Conservation (phyloP, 2,797 vertebrate species). For the Xyrichtys novacula region DNA sequence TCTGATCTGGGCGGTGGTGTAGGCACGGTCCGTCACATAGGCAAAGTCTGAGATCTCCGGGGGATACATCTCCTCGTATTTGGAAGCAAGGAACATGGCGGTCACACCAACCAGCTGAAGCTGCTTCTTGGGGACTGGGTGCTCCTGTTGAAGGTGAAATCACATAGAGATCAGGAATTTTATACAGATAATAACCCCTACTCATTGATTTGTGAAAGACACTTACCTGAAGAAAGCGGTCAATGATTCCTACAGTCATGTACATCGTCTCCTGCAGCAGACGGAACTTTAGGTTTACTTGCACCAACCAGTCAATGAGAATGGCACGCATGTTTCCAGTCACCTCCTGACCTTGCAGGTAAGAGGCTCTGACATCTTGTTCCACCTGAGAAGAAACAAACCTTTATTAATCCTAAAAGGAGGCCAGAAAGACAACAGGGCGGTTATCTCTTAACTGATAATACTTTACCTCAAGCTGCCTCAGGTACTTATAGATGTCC, state of each 20-base stretch:
- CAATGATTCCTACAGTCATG: slow-evolving; percentile 89
- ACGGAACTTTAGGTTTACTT: slow-evolving; percentile 88
- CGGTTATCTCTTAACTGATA: too few relatives aligned
- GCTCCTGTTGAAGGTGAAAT: slow-evolving; percentile 69
- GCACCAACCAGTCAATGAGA: slow-evolving; percentile 91
- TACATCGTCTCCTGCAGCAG: slow-evolving; percentile 92
- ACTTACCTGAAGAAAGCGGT: slow-evolving; percentile 90
- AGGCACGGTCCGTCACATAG: slow-evolving; percentile 84
- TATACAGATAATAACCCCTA: too few relatives aligned
- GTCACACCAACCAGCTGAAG: slow-evolving; percentile 89
- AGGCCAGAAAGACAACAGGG: too few relatives aligned
- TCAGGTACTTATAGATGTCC: slow-evolving; percentile 90
- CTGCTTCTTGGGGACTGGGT: slow-evolving; percentile 86
- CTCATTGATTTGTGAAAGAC: rapidly evolving
- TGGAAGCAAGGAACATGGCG: slow-evolving; percentile 88
- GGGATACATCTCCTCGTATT: slow-evolving; percentile 89
- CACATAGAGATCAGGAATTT: background rate
- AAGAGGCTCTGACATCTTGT: slow-evolving; percentile 81
- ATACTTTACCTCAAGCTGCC: slow-evolving; percentile 84
- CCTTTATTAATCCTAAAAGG: background rate
- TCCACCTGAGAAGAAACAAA: slow-evolving; percentile 56
- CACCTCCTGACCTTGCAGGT: slow-evolving; percentile 86
- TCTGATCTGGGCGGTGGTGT: slow-evolving; percentile 85
- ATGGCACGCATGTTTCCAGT: slow-evolving; percentile 90
- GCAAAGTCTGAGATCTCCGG: slow-evolving; percentile 88